A percentile compares a stretch with the other conserved stretches of the same genome.
Conservation (phyloP, 2,113 vertebrate species). For the Rhinogobius similis region DNA sequence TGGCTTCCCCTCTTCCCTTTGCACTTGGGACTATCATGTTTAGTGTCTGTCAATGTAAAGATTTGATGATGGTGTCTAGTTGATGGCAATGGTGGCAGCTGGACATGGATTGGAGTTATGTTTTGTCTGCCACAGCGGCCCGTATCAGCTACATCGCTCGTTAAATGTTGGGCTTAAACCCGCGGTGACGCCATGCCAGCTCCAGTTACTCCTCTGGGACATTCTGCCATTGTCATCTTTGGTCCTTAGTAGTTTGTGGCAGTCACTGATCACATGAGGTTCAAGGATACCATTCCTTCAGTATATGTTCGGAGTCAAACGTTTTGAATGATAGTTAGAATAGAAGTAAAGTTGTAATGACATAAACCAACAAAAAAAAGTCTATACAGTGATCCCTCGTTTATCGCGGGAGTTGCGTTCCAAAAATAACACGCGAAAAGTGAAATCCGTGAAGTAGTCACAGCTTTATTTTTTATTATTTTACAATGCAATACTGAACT, state of each 20-base stretch:
- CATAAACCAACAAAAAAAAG: too few species aligned
- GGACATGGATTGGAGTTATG: conserved; percentile 24
- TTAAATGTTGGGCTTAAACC: conserved; percentile 74
- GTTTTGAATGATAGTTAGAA: background rate
- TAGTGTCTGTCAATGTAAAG: conserved; percentile 51
- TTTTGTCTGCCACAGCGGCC: conserved; percentile 71
- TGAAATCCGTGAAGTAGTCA: too few species aligned
- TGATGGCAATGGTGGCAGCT: conserved; percentile 27
- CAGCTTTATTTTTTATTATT: too few species aligned
- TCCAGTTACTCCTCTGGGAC: conserved; percentile 75
- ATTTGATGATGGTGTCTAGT: conserved; percentile 30
- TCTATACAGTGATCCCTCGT: too few species aligned
- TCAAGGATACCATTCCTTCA: background rate
- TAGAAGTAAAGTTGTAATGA: too few species aligned
- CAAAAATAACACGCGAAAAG: too few species aligned
- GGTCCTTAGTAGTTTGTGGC: conserved; percentile 58
- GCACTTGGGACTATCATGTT: conserved; percentile 54
- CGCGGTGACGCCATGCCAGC: conserved; percentile 62
- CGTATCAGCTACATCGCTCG: conserved; percentile 70
- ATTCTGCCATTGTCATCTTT: conserved; percentile 72
- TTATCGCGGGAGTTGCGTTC: too few species aligned
- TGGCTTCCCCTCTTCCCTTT: conserved; percentile 29
- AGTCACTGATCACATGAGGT: conserved; percentile 52
- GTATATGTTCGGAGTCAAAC: background rate
- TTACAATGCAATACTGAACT: too few species aligned